Percentiles rank a stretch among this genome's conserved stretches.
phyloP scores from a whole-genome alignment of 2,888 invertebrate genomes.

The Altica lythri region DNA sequence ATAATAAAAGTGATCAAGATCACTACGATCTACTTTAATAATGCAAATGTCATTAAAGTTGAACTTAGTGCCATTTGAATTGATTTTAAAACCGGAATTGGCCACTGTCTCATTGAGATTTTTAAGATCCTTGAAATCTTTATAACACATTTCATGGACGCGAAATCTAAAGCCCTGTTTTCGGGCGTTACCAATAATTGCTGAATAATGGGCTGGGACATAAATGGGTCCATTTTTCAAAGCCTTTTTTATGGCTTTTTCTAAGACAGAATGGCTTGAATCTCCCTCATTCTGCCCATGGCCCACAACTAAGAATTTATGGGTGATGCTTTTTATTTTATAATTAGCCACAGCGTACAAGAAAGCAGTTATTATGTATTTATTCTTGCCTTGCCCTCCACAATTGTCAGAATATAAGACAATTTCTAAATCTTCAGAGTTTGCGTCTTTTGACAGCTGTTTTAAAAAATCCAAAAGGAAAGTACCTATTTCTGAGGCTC shows the following conservation, averaged over 20 bases:
- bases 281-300: conserved; percentile 15
- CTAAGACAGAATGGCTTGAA: conserved; percentile 17
- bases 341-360: conserved; percentile 18
- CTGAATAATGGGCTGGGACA: conserved; percentile 15
- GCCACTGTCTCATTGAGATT: not conserved
- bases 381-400: conserved; percentile 18
- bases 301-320: conserved; percentile 13
- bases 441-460: conserved; percentile 9
- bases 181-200: not conserved
- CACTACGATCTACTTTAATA: conserved; percentile 8
- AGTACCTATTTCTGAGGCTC: conserved; percentile 38
- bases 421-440: conserved; percentile 23
- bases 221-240: conserved; percentile 19
- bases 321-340: conserved; percentile 15
- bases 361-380: conserved; percentile 13
- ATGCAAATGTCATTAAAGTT: conserved; percentile 18
- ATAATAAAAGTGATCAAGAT: conserved; percentile 14
- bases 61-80: conserved; percentile 15
- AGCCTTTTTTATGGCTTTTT: conserved; percentile 18
- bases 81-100: conserved; percentile 11
- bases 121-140: conserved; percentile 10
- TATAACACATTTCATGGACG: conserved; percentile 14
- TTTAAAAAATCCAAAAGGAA: conserved; percentile 19
- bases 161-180: not conserved
- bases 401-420: conserved; percentile 25